Evolutionary conservation across 2,113 vertebrate genomes (phyloP), one percentile per base, ranked within the genome.

Genomic region (Scortum barcoo): DNA sequence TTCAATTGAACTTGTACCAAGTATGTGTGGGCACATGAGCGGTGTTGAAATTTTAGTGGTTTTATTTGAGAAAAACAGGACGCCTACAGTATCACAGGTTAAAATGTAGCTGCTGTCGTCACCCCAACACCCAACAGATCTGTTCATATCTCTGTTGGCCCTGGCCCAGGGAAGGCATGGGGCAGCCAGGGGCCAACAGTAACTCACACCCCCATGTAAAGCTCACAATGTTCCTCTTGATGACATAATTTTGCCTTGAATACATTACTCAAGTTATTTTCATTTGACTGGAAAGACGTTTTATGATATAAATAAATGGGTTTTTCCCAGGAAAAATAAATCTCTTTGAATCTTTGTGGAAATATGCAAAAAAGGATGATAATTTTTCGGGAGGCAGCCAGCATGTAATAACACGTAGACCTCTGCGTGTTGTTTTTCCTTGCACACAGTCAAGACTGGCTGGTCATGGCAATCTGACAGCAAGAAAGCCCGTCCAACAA

Each of bases 271-370:
- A 46, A 70, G 78, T 76, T 74, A 51, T 73, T 78, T 78, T 75
- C 33, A 26, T 85, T 86, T 67, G 53, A 66, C 79, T 69, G 72
- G 20, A 77, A 82, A 74, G 46, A 50, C 3, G 22, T 75, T 83
- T 71, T 72, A 57, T 79, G 50, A 61, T 86, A 36, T 84, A 67
- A 89, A 92, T 91, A 85, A 88, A 86, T 36, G 6, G 5, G 13
- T 61, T 73, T 81, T 40, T 36, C 53, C 51, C 42, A 33, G 5
- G 26, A n/a, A 62, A 75, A 78, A 44, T 20, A 42, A 53, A 72
- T 3, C 3, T 17, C 20, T 28, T 50, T 38, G 20, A 71, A 30
- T 76, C 44, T 90, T 80, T 85, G 56, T 85, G 69, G 56, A 85
- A 86, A 70, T 80, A 40, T 80, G 26, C 46, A 63, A 81, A 83